Conservation (phyloP, 2,797 vertebrate species). For the Myotis vivesi region DNA sequence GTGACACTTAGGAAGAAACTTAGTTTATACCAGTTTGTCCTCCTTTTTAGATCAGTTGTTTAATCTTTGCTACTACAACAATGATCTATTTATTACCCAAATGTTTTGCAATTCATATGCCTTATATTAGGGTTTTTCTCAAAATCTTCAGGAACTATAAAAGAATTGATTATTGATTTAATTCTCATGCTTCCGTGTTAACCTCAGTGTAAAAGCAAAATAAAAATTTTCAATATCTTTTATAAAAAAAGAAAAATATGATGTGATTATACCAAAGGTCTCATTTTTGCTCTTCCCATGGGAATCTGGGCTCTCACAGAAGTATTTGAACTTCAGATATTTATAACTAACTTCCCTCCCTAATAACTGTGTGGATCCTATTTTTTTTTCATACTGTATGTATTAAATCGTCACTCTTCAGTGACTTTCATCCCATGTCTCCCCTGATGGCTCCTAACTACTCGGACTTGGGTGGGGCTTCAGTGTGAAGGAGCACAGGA, state of each 20-base stretch:
- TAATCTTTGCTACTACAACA: not conserved
- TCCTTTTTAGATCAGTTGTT: not conserved
- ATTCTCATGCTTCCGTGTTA: not conserved
- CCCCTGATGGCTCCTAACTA: not conserved
- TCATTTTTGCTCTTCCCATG: not conserved
- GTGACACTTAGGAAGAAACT: not conserved
- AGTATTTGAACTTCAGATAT: not conserved
- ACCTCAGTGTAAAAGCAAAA: not conserved
- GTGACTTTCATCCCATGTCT: not conserved
- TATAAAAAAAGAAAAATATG: not conserved
- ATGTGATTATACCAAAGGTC: not conserved
- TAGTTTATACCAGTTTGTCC: not conserved
- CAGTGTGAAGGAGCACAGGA: not conserved
- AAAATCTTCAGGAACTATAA: not conserved
- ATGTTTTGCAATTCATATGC: not conserved
- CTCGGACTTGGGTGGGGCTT: not conserved
- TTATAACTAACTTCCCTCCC: not conserved
- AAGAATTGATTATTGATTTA: not conserved
- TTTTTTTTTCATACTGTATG: not conserved
- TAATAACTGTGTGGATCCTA: not conserved
- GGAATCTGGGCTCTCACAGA: not conserved
- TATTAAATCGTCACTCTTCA: not conserved
- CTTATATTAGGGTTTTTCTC: not conserved
- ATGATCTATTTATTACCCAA: not conserved
- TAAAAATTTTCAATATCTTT: not conserved